These are phyloP conservation scores for Tetranychus truncatus DNA, from an alignment of 2,888 invertebrate genomes.

Conservation along the genomic window DNA sequence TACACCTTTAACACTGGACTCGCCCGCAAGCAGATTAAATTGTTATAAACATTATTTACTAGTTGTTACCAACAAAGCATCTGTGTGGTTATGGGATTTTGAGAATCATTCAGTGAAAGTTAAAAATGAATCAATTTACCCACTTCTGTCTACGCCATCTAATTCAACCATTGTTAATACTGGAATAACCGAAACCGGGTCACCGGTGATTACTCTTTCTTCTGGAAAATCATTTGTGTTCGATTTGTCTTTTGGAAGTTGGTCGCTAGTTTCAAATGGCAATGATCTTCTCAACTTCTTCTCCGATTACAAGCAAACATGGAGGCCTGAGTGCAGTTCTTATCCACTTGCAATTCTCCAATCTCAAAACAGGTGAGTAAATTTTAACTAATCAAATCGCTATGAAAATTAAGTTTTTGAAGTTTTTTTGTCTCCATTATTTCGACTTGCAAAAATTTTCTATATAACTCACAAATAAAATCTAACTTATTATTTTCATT, in stretches of 20 bases:
- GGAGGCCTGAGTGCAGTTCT: constrained; percentile 9
- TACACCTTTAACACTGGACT: constrained; percentile 42
- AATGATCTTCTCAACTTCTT: constrained; percentile 28
- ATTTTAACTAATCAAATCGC: background rate
- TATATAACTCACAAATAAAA: background rate
- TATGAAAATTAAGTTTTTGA: no score
- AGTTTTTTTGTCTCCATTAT: no score
- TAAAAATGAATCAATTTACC: constrained; percentile 43
- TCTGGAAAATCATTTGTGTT: constrained; percentile 70
- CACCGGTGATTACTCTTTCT: constrained; percentile 62
- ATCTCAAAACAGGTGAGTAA: constrained; percentile 13
- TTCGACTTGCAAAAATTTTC: background rate
- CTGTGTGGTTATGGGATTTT: constrained; percentile 32
- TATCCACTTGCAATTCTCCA: constrained; percentile 18
- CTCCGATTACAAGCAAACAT: constrained; percentile 30
- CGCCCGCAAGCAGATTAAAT: constrained; percentile 42
- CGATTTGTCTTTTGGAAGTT: constrained; percentile 46
- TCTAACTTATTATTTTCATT: background rate
- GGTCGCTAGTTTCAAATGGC: constrained; percentile 40
- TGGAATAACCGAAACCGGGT: constrained; percentile 47
- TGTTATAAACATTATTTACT: constrained; percentile 38
- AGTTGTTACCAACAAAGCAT: constrained; percentile 37
- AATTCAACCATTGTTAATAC: constrained; percentile 40
- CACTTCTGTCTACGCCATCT: constrained; percentile 29
- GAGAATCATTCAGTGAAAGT: constrained; percentile 32